Evolutionary conservation across 1,140 invertebrate species (phyloP).

Genomic region (Elymnias hypermnestra): DNA sequence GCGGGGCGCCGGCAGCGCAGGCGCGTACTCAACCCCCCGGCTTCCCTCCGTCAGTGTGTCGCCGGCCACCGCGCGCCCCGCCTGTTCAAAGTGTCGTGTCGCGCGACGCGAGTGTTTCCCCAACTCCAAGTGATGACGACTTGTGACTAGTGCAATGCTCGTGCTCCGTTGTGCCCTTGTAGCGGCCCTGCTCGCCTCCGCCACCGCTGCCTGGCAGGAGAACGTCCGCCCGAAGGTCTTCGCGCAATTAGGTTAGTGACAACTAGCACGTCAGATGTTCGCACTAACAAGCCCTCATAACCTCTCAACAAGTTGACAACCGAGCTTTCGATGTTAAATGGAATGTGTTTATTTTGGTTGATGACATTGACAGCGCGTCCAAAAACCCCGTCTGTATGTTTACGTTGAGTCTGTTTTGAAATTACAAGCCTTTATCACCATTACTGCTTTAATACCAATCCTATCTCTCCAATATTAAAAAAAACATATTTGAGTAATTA

Average conservation of each 20-base stretch:
- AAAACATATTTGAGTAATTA: no score
- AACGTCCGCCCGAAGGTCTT: constrained; percentile 91
- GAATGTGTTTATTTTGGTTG: constrained; percentile 55
- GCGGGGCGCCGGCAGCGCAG: constrained; percentile 64
- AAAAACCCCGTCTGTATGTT: constrained; percentile 37
- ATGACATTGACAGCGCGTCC: constrained; percentile 50
- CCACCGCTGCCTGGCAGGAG: constrained; percentile 85
- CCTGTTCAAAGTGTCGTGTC: constrained; percentile 25
- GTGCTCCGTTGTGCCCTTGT: constrained; percentile 63
- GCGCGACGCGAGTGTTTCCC: constrained; percentile 55
- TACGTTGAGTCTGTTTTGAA: constrained; percentile 15
- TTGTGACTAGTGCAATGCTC: constrained; percentile 72
- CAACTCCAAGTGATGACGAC: constrained; percentile 63
- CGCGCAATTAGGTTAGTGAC: constrained; percentile 88
- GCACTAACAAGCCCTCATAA: constrained; percentile 23
- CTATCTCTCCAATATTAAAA: no score
- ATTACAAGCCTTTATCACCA: no score
- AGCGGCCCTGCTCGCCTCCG: constrained; percentile 57
- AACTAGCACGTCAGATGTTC: constrained; percentile 30
- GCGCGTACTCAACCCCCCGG: constrained; percentile 39
- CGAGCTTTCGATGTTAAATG: constrained; percentile 14
- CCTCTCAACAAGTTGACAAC: constrained; percentile 39
- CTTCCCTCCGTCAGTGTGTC: constrained; percentile 45
- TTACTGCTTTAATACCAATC: no score
- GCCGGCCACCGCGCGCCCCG: constrained; percentile 51